These are phyloP conservation scores for Harmothoe impar DNA, from an alignment of 2,888 invertebrate species.

Conservation along the genomic window DNA sequence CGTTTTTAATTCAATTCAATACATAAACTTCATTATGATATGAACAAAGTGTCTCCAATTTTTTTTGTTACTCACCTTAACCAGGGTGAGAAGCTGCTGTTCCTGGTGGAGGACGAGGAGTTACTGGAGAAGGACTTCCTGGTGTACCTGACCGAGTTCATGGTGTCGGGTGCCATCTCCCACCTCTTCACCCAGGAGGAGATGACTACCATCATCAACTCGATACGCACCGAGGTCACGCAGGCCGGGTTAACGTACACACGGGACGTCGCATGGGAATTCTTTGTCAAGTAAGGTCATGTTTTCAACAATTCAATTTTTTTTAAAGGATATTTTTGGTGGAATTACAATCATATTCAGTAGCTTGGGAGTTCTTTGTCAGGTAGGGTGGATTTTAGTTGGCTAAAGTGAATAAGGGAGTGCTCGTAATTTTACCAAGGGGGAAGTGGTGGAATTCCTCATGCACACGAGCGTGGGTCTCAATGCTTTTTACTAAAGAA, in stretches of 20 bases:
- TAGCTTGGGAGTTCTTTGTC: too few relatives aligned
- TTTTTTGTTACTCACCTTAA: not conserved
- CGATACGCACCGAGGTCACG: constrained; percentile 83
- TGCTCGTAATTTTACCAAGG: too few relatives aligned
- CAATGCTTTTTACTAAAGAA: too few relatives aligned
- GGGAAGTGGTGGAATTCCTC: too few relatives aligned
- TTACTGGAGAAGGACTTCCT: constrained; percentile 81
- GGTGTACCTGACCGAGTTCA: constrained; percentile 82
- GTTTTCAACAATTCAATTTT: too few relatives aligned
- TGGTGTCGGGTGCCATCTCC: constrained; percentile 80
- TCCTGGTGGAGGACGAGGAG: constrained; percentile 82
- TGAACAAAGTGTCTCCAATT: too few relatives aligned
- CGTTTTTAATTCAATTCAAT: too few relatives aligned
- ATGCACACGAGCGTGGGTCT: too few relatives aligned
- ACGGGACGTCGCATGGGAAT: constrained; percentile 83
- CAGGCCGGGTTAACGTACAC: constrained; percentile 83
- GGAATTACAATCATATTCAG: too few relatives aligned
- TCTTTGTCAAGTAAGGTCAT: constrained; percentile 79
- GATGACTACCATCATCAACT: constrained; percentile 83
- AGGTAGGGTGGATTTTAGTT: too few relatives aligned
- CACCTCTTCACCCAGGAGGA: constrained; percentile 83
- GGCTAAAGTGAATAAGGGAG: too few relatives aligned
- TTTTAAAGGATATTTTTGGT: not conserved
- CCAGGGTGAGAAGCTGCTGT: constrained; percentile 81
- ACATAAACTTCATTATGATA: too few relatives aligned